Percentiles rank a stretch among this genome's conserved stretches.
These are phyloP conservation scores for Ephestia elutella DNA, from an alignment of 1,140 invertebrate species.

Conservation along the genomic window DNA sequence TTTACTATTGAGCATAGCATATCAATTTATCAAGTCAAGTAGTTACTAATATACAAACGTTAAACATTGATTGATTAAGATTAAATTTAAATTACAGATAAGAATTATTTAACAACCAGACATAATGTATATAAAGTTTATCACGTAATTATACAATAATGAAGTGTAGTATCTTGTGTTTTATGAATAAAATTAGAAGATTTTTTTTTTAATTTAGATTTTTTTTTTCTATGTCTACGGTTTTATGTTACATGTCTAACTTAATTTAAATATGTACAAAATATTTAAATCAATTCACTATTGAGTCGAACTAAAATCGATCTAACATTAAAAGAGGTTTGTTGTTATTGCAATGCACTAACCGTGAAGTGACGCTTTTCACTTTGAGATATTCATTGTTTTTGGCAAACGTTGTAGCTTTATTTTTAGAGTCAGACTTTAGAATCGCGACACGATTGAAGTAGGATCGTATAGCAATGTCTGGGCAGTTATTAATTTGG, in stretches of 20 bases:
- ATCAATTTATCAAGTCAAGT: background rate
- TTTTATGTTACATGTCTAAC: too few species aligned
- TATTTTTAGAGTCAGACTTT: constrained; percentile 1
- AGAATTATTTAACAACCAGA: background rate
- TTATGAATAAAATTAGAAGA: too few species aligned
- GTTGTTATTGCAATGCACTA: too few species aligned
- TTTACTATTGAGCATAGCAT: constrained; percentile 7
- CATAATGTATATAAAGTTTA: too few species aligned
- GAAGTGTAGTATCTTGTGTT: too few species aligned
- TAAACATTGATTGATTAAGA: background rate
- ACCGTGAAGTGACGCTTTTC: background rate
- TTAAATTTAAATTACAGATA: background rate
- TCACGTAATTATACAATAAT: too few species aligned
- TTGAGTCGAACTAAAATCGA: too few species aligned
- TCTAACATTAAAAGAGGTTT: too few species aligned
- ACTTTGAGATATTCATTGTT: background rate
- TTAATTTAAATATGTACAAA: too few species aligned
- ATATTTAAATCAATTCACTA: too few species aligned
- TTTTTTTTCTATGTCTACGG: too few species aligned
- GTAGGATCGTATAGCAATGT: constrained; percentile 36
- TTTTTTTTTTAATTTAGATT: too few species aligned
- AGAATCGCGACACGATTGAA: background rate
- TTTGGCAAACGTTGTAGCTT: background rate
- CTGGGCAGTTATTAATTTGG: constrained; percentile 55
- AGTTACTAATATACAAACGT: background rate